Evolutionary conservation across 2,888 invertebrate genomes (phyloP), one percentile per base, ranked within the genome.

Genomic region (Drosophila merina): DNA sequence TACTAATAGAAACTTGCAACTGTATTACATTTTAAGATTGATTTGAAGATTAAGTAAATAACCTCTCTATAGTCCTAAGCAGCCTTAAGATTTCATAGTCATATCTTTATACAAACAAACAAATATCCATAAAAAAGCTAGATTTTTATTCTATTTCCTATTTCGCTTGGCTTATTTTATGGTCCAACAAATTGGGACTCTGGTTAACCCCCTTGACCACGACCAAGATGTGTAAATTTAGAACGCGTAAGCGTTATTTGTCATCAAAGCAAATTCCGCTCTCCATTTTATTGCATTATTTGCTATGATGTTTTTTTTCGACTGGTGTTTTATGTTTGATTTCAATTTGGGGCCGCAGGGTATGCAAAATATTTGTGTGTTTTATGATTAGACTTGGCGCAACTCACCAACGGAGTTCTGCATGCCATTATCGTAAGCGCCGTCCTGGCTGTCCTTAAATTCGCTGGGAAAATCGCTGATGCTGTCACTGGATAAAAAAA

Each of bases 391-490:
- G 50, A 52, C 36, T 51, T 51, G 25, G 40, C 30, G 45, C 45
- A 36, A 89, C 89, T 91, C 90, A 95, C 95, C 95, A 86, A 95
- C 95, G 64, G 94, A 94, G 86, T 93, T 95, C 85, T 92, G 94
- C 92, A 91, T 93, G 74, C 93, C 94, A 77, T 95, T 94, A 78
- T 94, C 94, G 55, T 93, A 94, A 74, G 94, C 94, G n/a, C 83
- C 88, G 66, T 92, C 92, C 48, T 93, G 93, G 74, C 93, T 93
- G 68, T 91, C 91, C 86, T 94, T 94, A 76, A 94, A 93, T 62
- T 95, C 95, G 63, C 93, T 92, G n/a, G 93, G 93, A 86, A 95
- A 95, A 76, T 96, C 96, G 33, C 95, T 95, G 73, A 95, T 92
- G 80, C 95, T 95, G 90, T 95, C 95, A 70, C 94, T 93, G 38